phyloP scores from a whole-genome alignment of 2,797 vertebrate species.

The Parambassis ranga region DNA sequence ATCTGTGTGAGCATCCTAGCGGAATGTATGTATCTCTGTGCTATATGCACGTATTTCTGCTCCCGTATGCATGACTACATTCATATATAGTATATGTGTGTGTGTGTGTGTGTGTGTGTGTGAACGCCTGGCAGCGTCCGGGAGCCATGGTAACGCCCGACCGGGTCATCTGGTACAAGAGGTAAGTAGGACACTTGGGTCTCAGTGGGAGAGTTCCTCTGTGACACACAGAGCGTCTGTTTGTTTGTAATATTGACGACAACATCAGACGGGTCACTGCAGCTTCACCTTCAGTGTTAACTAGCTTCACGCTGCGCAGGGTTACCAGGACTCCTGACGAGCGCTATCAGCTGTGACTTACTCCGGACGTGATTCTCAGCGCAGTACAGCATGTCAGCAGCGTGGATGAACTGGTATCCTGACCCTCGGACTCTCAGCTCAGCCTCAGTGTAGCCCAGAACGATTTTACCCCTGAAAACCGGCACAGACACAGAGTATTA shows the following conservation, averaged over 20 bases:
- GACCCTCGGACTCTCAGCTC: slow-evolving; percentile 77
- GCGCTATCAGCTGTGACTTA: slow-evolving; percentile 62
- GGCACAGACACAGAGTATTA: too few species aligned
- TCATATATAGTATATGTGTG: slow-evolving; percentile 15
- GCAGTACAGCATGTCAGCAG: slow-evolving; percentile 80
- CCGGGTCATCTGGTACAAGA: slow-evolving; percentile 55
- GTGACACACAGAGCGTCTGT: background rate
- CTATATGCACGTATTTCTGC: slow-evolving; percentile 14
- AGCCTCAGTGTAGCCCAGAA: slow-evolving; percentile 79
- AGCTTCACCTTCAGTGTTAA: too few species aligned
- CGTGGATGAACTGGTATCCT: slow-evolving; percentile 81
- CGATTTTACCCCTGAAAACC: slow-evolving; percentile 73
- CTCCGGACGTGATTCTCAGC: slow-evolving; percentile 79
- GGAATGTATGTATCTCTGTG: background rate
- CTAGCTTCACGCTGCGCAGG: too few species aligned
- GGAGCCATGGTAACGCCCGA: slow-evolving; percentile 53
- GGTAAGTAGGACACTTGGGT: slow-evolving; percentile 66
- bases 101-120: slow-evolving; percentile 33
- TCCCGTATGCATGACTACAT: slow-evolving; percentile 52
- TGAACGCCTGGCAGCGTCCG: background rate
- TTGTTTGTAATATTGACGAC: slow-evolving; percentile 7
- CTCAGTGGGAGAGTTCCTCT: slow-evolving; percentile 18
- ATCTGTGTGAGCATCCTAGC: slow-evolving; percentile 19
- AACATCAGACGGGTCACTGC: slow-evolving; percentile 1
- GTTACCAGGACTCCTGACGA: too few species aligned